Evolutionary conservation across 2,797 vertebrate genomes (phyloP), one percentile per base, ranked within the genome.

Genomic region (Bradypodion pumilum): DNA sequence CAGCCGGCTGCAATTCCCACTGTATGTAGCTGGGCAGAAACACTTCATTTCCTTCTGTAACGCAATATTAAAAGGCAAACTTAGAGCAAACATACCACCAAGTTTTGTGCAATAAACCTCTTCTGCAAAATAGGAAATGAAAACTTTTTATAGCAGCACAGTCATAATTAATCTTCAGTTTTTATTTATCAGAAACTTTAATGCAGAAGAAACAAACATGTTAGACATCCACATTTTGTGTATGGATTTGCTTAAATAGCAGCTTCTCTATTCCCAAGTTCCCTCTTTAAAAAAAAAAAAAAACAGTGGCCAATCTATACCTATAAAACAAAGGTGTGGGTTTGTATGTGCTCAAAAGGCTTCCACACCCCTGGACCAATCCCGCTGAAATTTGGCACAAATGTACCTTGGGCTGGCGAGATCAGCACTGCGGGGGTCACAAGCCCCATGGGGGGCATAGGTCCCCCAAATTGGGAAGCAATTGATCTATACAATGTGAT

Each of bases 1-100:
- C 19, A 1, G 76, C 3, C 86, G 93, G 90, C 89, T 91, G 91
- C 90, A 92, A 92, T 92, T 92, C 92, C 94, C 90, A 92, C 88
- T 90, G 89, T n/a, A 40, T 52, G 81, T 10, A 62, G 87, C 74
- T 42, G 87, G 89, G 92, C 90, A 93, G 89, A 92, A 93, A 83
- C 37, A 63, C 83, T 88, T 52, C 3, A 0, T 37, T 88, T 70
- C 8, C 85, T 93, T 88, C 90, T 91, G 59, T 78, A 37, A 90
- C 89, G 90, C 92, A 92, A 92, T 89, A 87, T 74, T 91, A 87
- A 60, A 91, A 84, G 86, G 79, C 86, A 86, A 86, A 84, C 86
- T 83, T 27, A 44, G 84, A 66, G 86, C 32, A 83, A 49, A 46
- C 75, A 86, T 83, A 75, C 88, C 90, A 84, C 89, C 85, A 86